A percentile compares a stretch with the other conserved stretches of the same genome.
Conservation (phyloP, 2,113 vertebrate species). For the Myotis yumanensis region DNA sequence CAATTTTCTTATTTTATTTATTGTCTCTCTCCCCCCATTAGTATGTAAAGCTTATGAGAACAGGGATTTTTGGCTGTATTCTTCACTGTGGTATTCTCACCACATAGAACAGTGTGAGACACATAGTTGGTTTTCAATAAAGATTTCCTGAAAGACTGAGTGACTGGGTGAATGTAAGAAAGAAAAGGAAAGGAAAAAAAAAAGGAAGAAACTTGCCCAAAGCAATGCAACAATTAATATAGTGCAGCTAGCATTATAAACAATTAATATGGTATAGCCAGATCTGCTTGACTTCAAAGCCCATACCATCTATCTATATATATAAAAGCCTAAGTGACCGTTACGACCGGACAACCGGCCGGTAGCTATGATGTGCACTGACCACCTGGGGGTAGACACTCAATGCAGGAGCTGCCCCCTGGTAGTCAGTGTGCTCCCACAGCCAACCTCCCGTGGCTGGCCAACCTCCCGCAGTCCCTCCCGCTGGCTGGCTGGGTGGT, state of each 20-base stretch:
- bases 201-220: not conserved
- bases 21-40: not conserved
- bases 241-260: not conserved
- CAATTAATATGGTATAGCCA: not conserved
- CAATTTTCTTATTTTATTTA: not conserved
- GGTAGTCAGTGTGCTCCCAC: too few species aligned
- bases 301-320: not conserved
- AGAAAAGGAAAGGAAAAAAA: not conserved
- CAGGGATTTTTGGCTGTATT: conserved; percentile 5
- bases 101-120: not conserved
- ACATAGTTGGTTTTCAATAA: not conserved
- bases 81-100: not conserved
- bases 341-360: too few species aligned
- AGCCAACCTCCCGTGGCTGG: too few species aligned
- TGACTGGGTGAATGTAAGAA: not conserved
- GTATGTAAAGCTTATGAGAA: not conserved
- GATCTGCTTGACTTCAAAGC: not conserved
- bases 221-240: not conserved
- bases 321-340: too few species aligned
- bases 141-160: not conserved
- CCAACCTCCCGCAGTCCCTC: too few species aligned
- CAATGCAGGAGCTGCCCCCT: too few species aligned
- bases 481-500: too few species aligned
- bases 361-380: too few species aligned
- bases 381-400: too few species aligned